Evolutionary conservation across 2,797 vertebrate genomes (phyloP).

Genomic region (Brachyalestes nurse): DNA sequence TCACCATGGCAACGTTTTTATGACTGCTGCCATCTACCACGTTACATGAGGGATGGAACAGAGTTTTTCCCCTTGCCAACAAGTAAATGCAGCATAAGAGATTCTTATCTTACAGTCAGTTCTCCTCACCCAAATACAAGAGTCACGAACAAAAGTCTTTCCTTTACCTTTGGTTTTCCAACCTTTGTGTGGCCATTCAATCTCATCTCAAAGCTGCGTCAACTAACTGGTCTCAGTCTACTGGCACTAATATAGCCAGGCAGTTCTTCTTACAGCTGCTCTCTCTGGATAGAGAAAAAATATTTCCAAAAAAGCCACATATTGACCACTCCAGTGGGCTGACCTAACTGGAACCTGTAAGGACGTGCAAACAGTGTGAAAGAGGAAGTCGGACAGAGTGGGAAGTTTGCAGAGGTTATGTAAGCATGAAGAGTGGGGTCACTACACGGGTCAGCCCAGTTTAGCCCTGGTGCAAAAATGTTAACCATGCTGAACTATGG

Average conservation of each 20-base stretch:
- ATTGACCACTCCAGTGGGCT: conserved; percentile 7
- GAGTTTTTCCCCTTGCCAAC: too few species aligned
- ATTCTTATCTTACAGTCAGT: not conserved
- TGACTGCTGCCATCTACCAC: too few species aligned
- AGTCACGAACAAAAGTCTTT: not conserved
- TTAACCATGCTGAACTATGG: not conserved
- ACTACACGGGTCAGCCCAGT: conserved; percentile 14
- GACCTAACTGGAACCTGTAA: conserved; percentile 17
- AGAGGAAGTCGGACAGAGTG: not conserved
- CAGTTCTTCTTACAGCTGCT: not conserved
- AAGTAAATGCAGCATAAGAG: too few species aligned
- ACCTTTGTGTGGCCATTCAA: not conserved
- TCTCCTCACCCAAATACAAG: not conserved
- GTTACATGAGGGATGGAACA: too few species aligned
- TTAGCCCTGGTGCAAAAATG: conserved; percentile 2
- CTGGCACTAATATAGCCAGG: not conserved
- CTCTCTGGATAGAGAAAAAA: conserved; percentile 5
- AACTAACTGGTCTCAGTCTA: not conserved
- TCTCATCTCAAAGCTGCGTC: not conserved
- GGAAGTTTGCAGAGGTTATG: conserved; percentile 15
- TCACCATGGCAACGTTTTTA: too few species aligned
- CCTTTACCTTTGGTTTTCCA: not conserved
- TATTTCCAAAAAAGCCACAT: conserved; percentile 18
- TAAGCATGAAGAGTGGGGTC: not conserved
- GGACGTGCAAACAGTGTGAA: conserved; percentile 3